These are phyloP conservation scores for Vanessa tameamea DNA, from an alignment of 1,140 invertebrate species.

Conservation along the genomic window DNA sequence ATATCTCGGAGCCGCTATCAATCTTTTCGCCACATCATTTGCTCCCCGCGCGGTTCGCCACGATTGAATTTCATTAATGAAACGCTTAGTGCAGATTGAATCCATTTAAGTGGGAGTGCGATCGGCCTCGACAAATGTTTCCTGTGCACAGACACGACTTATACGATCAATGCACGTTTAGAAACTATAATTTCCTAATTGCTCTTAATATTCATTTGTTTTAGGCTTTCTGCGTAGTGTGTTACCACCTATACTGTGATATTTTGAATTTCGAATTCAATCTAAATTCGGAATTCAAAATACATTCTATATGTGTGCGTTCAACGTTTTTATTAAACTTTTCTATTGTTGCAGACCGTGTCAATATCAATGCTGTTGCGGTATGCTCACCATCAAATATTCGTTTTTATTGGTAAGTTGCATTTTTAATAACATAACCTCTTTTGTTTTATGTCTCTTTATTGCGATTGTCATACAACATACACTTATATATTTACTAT, in stretches of 20 bases:
- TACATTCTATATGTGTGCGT: too few relatives aligned
- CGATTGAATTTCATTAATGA: constrained; percentile 80
- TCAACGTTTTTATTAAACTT: neutral
- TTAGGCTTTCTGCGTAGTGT: too few relatives aligned
- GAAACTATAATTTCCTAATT: neutral
- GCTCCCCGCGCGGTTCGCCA: constrained; percentile 61
- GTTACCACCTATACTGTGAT: too few relatives aligned
- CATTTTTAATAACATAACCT: constrained; percentile 20
- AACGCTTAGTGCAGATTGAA: constrained; percentile 80
- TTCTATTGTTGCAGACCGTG: constrained; percentile 91
- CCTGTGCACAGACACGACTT: constrained; percentile 43
- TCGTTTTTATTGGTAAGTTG: constrained; percentile 96
- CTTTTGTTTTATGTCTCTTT: neutral
- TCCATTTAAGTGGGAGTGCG: constrained; percentile 75
- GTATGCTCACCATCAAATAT: constrained; percentile 99
- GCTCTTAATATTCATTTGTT: too few relatives aligned
- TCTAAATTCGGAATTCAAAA: too few relatives aligned
- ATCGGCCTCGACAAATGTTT: constrained; percentile 56
- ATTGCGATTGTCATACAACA: too few relatives aligned
- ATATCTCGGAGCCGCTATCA: constrained; percentile 55
- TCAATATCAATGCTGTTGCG: constrained; percentile 98
- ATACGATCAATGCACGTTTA: neutral
- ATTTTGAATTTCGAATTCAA: neutral
- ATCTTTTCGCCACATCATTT: constrained; percentile 79
- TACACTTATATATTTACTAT: too few relatives aligned